Conservation (phyloP, 2,797 vertebrate species). For the Hippocampus kuda region DNA sequence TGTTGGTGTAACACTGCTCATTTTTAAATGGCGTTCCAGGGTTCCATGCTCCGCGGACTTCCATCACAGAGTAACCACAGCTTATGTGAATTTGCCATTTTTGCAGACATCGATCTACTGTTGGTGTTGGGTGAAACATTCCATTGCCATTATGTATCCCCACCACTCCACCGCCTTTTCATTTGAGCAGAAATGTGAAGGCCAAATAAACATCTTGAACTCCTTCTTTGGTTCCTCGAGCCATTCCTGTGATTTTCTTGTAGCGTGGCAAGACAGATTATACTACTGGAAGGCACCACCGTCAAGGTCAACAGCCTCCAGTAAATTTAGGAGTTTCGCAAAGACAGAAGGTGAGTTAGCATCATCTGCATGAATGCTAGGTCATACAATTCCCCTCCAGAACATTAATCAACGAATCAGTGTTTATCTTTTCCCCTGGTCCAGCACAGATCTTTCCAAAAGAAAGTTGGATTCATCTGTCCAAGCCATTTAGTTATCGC, state of each 20-base stretch:
- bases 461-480: not conserved
- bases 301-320: not conserved
- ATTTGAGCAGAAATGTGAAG: constrained; percentile 1
- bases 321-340: not conserved
- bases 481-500: not conserved
- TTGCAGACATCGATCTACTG: constrained; percentile 3
- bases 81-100: not conserved
- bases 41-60: not conserved
- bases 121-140: constrained; percentile 2
- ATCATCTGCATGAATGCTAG: not conserved
- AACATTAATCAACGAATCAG: not conserved
- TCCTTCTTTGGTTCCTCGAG: not conserved
- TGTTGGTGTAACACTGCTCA: not conserved
- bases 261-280: not conserved
- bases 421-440: not conserved
- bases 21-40: not conserved
- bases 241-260: not conserved
- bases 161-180: not conserved
- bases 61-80: constrained; percentile 1
- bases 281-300: not conserved
- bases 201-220: constrained; percentile 4
- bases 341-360: not conserved
- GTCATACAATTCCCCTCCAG: not conserved
- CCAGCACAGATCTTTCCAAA: not conserved
- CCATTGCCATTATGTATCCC: not conserved